Percentiles rank a stretch among this genome's conserved stretches.
These are phyloP conservation scores for Mercenaria mercenaria DNA, from an alignment of 1,140 invertebrate genomes.

Conservation along the genomic window DNA sequence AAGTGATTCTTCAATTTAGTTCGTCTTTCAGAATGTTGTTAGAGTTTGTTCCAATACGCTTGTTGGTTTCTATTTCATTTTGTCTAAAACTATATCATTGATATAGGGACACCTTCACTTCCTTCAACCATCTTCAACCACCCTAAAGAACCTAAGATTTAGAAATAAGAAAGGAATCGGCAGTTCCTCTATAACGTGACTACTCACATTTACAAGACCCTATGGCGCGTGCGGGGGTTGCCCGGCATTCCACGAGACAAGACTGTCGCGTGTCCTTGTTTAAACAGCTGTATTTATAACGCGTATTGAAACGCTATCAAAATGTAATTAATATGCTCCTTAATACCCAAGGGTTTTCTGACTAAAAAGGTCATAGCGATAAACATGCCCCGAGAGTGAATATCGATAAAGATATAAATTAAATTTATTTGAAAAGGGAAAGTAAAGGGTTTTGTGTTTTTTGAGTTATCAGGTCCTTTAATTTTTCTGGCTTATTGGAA, in stretches of 20 bases:
- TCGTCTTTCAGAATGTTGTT: no score
- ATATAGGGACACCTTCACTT: no score
- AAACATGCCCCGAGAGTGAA: conserved; percentile 16
- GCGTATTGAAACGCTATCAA: conserved; percentile 53
- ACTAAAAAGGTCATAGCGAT: conserved; percentile 23
- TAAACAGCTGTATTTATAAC: conserved; percentile 60
- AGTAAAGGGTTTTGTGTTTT: conserved; percentile 9
- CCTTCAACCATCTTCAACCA: no score
- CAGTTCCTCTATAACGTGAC: no score
- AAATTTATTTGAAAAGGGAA: conserved; percentile 22
- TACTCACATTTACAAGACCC: neutral
- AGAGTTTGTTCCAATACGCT: no score
- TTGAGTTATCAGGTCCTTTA: conserved; percentile 15
- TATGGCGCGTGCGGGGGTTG: conserved; percentile 14
- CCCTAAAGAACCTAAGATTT: no score
- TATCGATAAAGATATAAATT: conserved; percentile 46
- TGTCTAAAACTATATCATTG: no score
- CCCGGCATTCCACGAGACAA: conserved; percentile 5
- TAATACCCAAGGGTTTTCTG: neutral
- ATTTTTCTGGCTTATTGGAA: conserved; percentile 8
- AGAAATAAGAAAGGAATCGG: no score
- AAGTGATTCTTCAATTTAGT: no score
- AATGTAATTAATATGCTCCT: conserved; percentile 51
- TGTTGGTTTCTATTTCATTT: no score
- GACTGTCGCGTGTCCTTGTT: conserved; percentile 45